Percentiles rank a stretch among this genome's conserved stretches.
Conservation (phyloP, 2,888 invertebrate species). For the Acrobasis repandana region DNA sequence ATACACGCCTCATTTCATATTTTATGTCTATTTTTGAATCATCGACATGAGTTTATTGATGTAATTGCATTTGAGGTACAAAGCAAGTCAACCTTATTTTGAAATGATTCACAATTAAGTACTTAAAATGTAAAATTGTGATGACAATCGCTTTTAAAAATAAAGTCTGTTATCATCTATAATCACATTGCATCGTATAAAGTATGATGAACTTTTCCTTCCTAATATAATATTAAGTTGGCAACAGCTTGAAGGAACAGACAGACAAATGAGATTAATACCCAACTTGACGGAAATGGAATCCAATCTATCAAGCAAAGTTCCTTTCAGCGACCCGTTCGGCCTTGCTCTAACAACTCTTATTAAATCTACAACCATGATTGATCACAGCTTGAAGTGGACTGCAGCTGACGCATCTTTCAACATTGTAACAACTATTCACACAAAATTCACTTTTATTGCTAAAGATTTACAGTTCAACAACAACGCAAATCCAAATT, state of each 20-base stretch:
- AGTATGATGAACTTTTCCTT: neutral
- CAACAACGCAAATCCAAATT: constrained; percentile 23
- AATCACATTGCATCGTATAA: neutral
- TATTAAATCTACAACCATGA: constrained; percentile 69
- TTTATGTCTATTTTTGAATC: too few relatives aligned
- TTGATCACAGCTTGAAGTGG: constrained; percentile 54
- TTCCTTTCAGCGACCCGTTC: constrained; percentile 53
- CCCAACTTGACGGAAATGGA: constrained; percentile 25
- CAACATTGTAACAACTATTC: neutral
- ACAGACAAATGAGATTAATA: constrained; percentile 28
- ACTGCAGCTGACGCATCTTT: constrained; percentile 32
- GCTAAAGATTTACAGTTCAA: constrained; percentile 21
- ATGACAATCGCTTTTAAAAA: neutral
- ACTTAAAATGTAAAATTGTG: too few relatives aligned
- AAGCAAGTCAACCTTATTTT: too few relatives aligned
- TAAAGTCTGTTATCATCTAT: too few relatives aligned
- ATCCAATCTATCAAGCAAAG: constrained; percentile 40
- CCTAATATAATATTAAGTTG: neutral
- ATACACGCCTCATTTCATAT: neutral
- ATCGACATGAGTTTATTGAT: too few relatives aligned
- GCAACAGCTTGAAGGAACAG: constrained; percentile 3
- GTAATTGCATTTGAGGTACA: too few relatives aligned
- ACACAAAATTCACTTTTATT: constrained; percentile 28
- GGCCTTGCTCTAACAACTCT: constrained; percentile 48
- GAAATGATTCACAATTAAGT: too few relatives aligned